Base-by-base conservation (phyloP, 1,140 invertebrate genomes). In the Hydropsyche tenuis region DNA sequence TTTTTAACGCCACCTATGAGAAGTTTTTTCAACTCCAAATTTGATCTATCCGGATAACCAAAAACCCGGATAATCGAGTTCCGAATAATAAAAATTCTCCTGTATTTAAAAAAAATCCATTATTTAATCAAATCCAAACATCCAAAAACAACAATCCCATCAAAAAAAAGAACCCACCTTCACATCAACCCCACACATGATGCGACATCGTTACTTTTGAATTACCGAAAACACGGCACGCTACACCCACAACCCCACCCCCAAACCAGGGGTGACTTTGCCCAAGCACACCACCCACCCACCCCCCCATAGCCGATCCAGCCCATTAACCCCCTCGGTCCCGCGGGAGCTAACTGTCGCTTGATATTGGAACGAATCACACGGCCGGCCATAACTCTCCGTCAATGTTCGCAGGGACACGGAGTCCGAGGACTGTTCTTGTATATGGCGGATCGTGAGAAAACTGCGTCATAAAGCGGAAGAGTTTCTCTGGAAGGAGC, bases 281-380 rank as follows among this genome's bases (percentile, higher is more conserved):
- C 37, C 5, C 37, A 12, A 12, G 14, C 45, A 22, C 56, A 3
- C 22, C 51, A 56, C 5, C 3, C 3, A 37, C 11, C 51, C 51
- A 23, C 23, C 56, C 9, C 56, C 20, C 23, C 48, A 53, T 20
- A 18, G 18, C n/a, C 6, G 9, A 18, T 20, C 48, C 48, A 11
- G 0, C 48, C 48, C 1, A 11, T 20, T 20, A 6, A 18, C 9
- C 69, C 69, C 25, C 68, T 18, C 51, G 7, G 23, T 60, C 56
- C 56, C 56, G 43, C 16, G 23, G 18, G 53, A 22, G 62, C 22
- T 48, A 65, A 66, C 60, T 66, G 62, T 73, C 71, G 71, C 37
- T 18, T 42, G 43, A 64, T 48, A 73, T 73, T 73, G 71, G 71
- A 73, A 73, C 71, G 71, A 65, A 73, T 65, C 43, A 66, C 71